Percentiles rank a stretch among this genome's conserved stretches.
Evolutionary conservation across 2,797 vertebrate genomes (phyloP).

Genomic region (Fistularia tabacaria): DNA sequence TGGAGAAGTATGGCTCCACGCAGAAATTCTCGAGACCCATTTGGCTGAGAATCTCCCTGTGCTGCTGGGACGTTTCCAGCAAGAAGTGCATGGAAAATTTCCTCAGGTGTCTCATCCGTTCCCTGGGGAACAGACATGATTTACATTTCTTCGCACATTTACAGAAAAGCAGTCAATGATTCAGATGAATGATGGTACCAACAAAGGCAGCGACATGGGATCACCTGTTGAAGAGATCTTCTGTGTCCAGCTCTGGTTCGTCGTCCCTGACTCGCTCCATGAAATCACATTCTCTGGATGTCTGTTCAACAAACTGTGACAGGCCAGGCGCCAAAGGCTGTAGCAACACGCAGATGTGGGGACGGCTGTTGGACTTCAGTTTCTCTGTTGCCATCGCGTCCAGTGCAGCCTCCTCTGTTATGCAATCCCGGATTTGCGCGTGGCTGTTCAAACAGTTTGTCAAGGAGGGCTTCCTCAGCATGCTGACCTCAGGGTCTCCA

Average conservation of each 20-base stretch:
- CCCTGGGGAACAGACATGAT: constrained; percentile 37
- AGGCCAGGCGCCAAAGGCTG: constrained; percentile 81
- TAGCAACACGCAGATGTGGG: constrained; percentile 84
- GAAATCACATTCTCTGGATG: constrained; percentile 85
- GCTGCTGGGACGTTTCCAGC: constrained; percentile 72
- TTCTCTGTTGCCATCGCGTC: constrained; percentile 85
- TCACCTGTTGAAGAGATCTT: constrained; percentile 74
- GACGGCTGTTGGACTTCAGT: constrained; percentile 90
- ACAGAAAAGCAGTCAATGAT: background rate
- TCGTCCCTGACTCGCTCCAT: constrained; percentile 76
- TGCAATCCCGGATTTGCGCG: constrained; percentile 13
- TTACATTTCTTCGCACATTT: too few relatives aligned
- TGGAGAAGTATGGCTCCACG: constrained; percentile 86
- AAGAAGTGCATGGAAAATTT: constrained; percentile 81
- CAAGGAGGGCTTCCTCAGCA: constrained; percentile 55
- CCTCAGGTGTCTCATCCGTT: constrained; percentile 75
- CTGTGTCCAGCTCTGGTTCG: constrained; percentile 54
- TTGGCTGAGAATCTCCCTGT: constrained; percentile 79
- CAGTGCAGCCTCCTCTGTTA: constrained; percentile 79
- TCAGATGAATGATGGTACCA: background rate
- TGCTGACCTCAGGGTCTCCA: constrained; percentile 90
- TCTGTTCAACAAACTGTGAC: constrained; percentile 85
- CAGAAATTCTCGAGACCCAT: constrained; percentile 89
- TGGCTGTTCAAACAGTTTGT: background rate
- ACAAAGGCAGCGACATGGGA: accelerated